Percentiles rank a stretch among this genome's conserved stretches.
These are phyloP conservation scores for Ophion obscuratus DNA, from an alignment of 2,888 invertebrate species.

Conservation along the genomic window DNA sequence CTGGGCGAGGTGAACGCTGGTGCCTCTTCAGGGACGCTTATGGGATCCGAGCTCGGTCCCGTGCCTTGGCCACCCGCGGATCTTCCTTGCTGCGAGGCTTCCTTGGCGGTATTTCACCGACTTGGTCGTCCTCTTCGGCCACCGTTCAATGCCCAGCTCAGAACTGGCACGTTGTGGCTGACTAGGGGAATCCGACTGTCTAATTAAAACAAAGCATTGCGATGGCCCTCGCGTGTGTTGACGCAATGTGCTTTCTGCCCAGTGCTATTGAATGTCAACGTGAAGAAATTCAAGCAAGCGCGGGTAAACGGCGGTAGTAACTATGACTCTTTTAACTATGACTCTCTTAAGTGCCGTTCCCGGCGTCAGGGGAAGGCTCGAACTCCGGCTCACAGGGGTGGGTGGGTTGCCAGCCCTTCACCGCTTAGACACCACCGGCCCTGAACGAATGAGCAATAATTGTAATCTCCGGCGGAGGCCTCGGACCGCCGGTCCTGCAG, in stretches of 20 bases:
- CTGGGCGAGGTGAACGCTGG: conserved; percentile 69
- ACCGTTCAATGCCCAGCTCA: conserved; percentile 61
- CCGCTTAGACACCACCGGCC: too few relatives aligned
- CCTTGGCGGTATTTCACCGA: too few relatives aligned
- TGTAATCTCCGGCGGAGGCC: conserved; percentile 1
- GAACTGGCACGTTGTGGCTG: conserved; percentile 88
- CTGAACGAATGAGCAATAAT: too few relatives aligned
- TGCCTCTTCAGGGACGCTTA: conserved; percentile 53
- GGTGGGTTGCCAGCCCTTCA: too few relatives aligned
- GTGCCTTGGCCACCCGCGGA: conserved; percentile 84
- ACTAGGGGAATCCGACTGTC: conserved; percentile 83
- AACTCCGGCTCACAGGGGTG: too few relatives aligned
- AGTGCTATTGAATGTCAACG: conserved; percentile 88
- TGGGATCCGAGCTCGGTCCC: conserved; percentile 82
- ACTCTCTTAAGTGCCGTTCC: too few relatives aligned
- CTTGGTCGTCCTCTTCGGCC: conserved; percentile 76
- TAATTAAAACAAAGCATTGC: conserved; percentile 85
- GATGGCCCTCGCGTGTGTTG: conserved; percentile 87
- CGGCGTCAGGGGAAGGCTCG: too few relatives aligned
- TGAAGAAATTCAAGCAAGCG: too few relatives aligned
- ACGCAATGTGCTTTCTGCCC: conserved; percentile 90
- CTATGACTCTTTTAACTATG: too few relatives aligned
- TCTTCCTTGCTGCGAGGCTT: conserved; percentile 76
- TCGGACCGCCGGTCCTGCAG: too few relatives aligned
- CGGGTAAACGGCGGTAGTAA: too few relatives aligned